Evolutionary conservation across 1,140 invertebrate species (phyloP).

Genomic region (Scaptomyza graminum): DNA sequence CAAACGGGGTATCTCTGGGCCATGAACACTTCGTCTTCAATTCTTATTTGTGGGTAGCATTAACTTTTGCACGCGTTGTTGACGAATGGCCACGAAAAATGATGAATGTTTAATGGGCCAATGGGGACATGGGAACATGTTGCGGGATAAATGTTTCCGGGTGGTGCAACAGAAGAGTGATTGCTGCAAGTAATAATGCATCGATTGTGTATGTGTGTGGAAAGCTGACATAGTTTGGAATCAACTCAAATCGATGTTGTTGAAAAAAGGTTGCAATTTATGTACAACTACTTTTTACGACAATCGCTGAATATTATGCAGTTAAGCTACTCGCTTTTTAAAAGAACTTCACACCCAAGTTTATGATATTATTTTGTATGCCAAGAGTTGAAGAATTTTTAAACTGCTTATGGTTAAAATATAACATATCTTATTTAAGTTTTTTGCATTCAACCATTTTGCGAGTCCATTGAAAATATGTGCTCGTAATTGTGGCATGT

Average conservation of each 20-base stretch:
- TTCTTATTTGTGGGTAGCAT: constrained; percentile 31
- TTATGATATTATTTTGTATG: too few species aligned
- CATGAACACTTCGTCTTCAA: neutral
- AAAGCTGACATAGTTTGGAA: constrained; percentile 5
- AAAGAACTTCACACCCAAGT: too few species aligned
- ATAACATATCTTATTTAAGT: too few species aligned
- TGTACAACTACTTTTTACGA: constrained; percentile 10
- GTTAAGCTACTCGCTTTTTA: too few species aligned
- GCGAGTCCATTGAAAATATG: constrained; percentile 60
- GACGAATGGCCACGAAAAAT: constrained; percentile 75
- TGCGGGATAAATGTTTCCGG: constrained; percentile 41
- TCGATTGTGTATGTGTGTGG: constrained; percentile 5
- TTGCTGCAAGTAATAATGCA: constrained; percentile 21
- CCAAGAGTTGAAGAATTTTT: too few species aligned
- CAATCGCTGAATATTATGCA: neutral
- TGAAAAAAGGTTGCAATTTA: constrained; percentile 32
- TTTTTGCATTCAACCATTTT: constrained; percentile 50
- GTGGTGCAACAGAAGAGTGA: constrained; percentile 6
- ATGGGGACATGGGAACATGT: constrained; percentile 68
- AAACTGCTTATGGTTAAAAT: too few species aligned
- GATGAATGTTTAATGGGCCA: constrained; percentile 78
- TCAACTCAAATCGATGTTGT: constrained; percentile 26
- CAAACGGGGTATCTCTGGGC: constrained; percentile 6
- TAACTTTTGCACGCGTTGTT: constrained; percentile 73
- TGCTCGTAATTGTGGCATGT: constrained; percentile 61